phyloP scores from a whole-genome alignment of 2,888 invertebrate species.

The Adela reaumurella region DNA sequence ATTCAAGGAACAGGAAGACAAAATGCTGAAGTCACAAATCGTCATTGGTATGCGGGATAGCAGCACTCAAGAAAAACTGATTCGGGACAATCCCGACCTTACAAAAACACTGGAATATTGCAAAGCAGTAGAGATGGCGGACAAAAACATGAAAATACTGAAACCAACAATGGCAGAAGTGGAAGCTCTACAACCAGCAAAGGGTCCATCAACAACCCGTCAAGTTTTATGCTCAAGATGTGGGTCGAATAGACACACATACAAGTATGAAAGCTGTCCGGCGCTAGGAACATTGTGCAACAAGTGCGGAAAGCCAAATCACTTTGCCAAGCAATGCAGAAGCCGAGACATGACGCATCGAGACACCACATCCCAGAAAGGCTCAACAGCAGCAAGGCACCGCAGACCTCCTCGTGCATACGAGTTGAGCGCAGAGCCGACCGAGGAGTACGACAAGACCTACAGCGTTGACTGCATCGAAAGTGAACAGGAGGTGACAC shows the following conservation, averaged over 20 bases:
- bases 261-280: neutral
- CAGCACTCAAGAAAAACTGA: neutral
- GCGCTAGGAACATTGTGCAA: constrained; percentile 1
- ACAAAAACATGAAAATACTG: neutral
- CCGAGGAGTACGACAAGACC: neutral
- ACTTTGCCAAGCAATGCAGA: neutral
- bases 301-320: constrained; percentile 2
- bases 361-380: neutral
- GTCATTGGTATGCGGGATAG: neutral
- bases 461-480: neutral
- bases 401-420: neutral
- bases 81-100: neutral
- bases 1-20: neutral
- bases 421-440: neutral
- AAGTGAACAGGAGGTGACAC: neutral
- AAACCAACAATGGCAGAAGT: neutral
- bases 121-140: neutral
- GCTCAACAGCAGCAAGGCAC: neutral
- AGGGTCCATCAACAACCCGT: neutral
- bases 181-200: neutral
- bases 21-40: neutral
- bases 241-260: neutral
- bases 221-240: neutral
- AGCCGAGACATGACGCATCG: no score
- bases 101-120: neutral